Conservation (phyloP, 35 echinoderm and acorn worm genomes). For the Apostichopus californicus region DNA sequence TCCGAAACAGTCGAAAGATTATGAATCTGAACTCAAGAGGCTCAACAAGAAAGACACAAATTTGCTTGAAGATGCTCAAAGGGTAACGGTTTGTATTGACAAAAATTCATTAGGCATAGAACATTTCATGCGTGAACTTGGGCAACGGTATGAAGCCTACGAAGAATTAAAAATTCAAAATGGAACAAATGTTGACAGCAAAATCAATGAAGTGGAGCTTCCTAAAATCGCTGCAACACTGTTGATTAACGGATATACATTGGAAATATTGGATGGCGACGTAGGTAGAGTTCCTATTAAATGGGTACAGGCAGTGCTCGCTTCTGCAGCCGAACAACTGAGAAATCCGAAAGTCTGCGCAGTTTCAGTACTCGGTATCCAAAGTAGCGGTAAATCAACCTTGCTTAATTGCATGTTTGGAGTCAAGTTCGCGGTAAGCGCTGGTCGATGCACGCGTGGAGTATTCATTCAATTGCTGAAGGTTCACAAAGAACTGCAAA, state of each 20-base stretch:
- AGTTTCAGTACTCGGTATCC: slow-evolving; percentile 48
- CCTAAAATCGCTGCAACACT: slow-evolving; percentile 42
- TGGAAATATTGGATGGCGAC: slow-evolving; percentile 54
- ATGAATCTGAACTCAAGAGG: not conserved
- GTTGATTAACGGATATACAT: slow-evolving; percentile 36
- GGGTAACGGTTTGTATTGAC: not conserved
- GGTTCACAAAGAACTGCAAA: not conserved
- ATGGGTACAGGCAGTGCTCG: slow-evolving; percentile 48
- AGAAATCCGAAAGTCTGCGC: not conserved
- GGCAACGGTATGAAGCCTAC: slow-evolving; percentile 22
- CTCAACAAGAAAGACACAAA: not conserved
- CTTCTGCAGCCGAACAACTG: not conserved
- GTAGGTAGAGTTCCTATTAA: slow-evolving; percentile 42
- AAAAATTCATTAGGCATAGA: slow-evolving; percentile 30
- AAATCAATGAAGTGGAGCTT: not conserved
- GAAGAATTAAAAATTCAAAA: not conserved
- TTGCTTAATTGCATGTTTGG: slow-evolving; percentile 57
- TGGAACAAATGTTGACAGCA: not conserved
- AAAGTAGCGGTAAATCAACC: slow-evolving; percentile 57
- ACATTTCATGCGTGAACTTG: slow-evolving; percentile 47
- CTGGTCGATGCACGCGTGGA: slow-evolving; percentile 53
- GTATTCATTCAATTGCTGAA: slow-evolving; percentile 53
- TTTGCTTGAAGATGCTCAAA: not conserved
- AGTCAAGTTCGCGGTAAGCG: slow-evolving; percentile 36
- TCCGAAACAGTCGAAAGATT: not conserved